Evolutionary conservation across 2,113 vertebrate genomes (phyloP).

Genomic region (Saiga tatarica): DNA sequence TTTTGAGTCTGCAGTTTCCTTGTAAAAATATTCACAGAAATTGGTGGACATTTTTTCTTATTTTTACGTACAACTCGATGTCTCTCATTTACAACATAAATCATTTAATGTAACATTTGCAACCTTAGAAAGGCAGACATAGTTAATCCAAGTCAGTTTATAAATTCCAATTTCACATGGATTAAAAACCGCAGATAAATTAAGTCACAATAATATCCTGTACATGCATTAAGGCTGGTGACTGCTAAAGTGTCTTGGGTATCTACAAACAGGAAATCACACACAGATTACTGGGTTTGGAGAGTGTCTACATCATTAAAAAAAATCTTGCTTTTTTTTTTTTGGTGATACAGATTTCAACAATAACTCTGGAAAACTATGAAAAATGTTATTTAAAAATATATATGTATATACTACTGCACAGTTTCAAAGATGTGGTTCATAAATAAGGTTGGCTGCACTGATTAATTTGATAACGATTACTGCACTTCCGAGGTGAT

Average conservation of each 20-base stretch:
- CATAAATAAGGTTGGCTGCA: conserved; percentile 80
- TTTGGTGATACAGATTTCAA: conserved; percentile 78
- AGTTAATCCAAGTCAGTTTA: conserved; percentile 78
- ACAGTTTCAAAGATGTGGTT: conserved; percentile 82
- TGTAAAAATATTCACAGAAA: conserved; percentile 76
- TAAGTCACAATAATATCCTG: conserved; percentile 77
- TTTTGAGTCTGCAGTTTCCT: conserved; percentile 57
- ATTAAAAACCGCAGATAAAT: conserved; percentile 82
- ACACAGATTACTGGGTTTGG: conserved; percentile 75
- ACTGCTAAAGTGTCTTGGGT: conserved; percentile 78
- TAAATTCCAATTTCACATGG: conserved; percentile 81
- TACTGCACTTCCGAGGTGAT: conserved; percentile 78
- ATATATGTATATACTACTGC: conserved; percentile 80
- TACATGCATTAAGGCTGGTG: conserved; percentile 82
- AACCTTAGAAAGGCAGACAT: conserved; percentile 77
- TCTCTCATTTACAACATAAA: conserved; percentile 76
- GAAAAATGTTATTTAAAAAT: conserved; percentile 80
- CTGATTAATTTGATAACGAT: conserved; percentile 79
- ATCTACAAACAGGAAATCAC: conserved; percentile 78
- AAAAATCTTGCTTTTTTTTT: conserved; percentile 76
- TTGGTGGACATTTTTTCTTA: conserved; percentile 60
- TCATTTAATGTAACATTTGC: conserved; percentile 78
- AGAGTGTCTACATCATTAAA: conserved; percentile 73
- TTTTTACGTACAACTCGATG: conserved; percentile 73
- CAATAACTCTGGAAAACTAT: conserved; percentile 78